A percentile compares a stretch with the other conserved stretches of the same genome.
Conservation (phyloP, 1,140 invertebrate species). For the Branchinecta lindahli region DNA sequence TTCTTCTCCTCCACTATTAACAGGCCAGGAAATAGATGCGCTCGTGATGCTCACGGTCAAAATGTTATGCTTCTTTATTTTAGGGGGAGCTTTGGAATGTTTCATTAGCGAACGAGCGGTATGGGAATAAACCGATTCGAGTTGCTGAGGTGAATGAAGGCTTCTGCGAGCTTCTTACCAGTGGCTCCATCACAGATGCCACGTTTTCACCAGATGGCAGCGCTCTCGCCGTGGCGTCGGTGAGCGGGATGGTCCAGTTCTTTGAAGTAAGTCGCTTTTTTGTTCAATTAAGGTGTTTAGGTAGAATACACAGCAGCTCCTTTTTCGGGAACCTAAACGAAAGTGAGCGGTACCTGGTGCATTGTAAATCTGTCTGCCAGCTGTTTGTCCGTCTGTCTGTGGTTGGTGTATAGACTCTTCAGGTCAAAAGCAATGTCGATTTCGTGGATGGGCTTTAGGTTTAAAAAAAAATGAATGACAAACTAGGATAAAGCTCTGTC, state of each 20-base stretch:
- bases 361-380: no score
- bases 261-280: conserved; percentile 48
- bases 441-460: no score
- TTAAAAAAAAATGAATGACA: no score
- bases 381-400: no score
- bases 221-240: conserved; percentile 69
- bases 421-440: no score
- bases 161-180: background rate
- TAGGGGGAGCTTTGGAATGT: background rate
- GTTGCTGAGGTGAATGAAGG: background rate
- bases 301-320: background rate
- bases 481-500: no score
- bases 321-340: no score
- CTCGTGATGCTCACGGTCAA: no score
- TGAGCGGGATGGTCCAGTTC: conserved; percentile 77
- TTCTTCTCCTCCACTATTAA: no score
- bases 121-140: background rate
- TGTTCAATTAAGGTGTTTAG: background rate
- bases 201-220: conserved; percentile 85
- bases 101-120: background rate
- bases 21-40: no score
- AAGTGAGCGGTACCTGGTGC: no score
- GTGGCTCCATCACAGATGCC: conserved; percentile 39
- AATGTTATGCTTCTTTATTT: background rate
- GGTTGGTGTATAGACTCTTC: no score